These are phyloP conservation scores for Alcedo atthis DNA, from an alignment of 2,797 vertebrate genomes.

Conservation along the genomic window DNA sequence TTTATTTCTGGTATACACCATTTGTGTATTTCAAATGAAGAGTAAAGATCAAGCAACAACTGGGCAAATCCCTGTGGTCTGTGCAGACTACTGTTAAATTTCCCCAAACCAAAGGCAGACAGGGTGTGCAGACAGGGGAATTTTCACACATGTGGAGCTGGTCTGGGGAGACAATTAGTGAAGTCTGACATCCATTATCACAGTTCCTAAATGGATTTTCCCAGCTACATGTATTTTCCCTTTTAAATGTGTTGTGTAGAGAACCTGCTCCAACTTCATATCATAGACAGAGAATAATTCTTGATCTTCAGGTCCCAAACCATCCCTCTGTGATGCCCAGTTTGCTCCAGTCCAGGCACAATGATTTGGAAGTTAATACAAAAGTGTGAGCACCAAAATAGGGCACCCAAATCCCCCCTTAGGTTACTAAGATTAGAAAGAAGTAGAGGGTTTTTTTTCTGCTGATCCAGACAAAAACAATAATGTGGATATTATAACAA, in stretches of 20 bases:
- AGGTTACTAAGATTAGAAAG: neutral
- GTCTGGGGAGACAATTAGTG: neutral
- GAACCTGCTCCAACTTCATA: neutral
- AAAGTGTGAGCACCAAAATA: neutral
- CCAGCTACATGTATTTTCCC: neutral
- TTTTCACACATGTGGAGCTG: neutral
- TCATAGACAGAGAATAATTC: neutral
- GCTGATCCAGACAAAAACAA: neutral
- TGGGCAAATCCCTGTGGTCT: neutral
- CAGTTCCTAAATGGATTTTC: neutral
- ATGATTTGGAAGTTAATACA: neutral
- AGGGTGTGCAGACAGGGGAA: neutral
- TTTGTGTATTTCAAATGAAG: constrained; percentile 3
- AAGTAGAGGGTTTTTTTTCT: neutral
- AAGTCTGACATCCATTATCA: neutral
- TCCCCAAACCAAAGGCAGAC: neutral
- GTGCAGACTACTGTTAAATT: neutral
- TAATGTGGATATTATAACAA: neutral
- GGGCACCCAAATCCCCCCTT: neutral
- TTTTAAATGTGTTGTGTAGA: neutral
- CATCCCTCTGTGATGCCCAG: neutral
- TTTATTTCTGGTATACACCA: neutral
- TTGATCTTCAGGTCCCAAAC: neutral
- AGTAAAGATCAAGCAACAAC: neutral
- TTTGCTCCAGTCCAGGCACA: neutral